A percentile compares a stretch with the other conserved stretches of the same genome.
Evolutionary conservation across 92 coral and sea anemone species (phyloP).

Genomic region (Metridium senile): DNA sequence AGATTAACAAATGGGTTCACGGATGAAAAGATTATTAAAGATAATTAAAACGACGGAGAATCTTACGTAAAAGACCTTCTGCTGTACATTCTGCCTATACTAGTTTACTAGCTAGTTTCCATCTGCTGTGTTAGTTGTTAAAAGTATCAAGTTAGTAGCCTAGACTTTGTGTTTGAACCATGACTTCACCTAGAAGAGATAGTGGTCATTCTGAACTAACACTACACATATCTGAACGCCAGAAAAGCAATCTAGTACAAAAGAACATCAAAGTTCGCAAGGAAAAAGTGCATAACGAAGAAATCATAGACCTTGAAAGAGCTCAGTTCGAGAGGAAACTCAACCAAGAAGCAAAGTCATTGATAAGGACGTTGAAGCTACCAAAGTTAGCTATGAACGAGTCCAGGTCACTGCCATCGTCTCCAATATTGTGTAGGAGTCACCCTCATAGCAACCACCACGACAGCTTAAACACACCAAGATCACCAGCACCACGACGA

Average conservation of each 20-base stretch:
- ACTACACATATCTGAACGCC: constrained; percentile 1
- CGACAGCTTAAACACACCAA: not conserved
- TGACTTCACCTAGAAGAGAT: not conserved
- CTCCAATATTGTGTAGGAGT: not conserved
- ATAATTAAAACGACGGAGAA: not conserved
- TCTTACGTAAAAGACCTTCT: no score
- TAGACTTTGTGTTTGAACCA: not conserved
- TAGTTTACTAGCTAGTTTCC: no score
- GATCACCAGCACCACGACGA: not conserved
- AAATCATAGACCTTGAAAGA: constrained; percentile 29
- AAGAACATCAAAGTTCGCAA: constrained; percentile 22
- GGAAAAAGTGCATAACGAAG: constrained; percentile 12
- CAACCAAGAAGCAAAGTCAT: constrained; percentile 47
- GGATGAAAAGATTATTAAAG: not conserved
- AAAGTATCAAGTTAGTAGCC: no score
- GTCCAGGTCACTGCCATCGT: constrained; percentile 4
- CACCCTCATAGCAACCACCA: not conserved
- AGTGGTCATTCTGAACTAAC: not conserved
- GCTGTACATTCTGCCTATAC: no score
- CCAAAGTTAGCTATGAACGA: not conserved
- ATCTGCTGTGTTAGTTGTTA: no score
- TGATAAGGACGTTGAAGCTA: not conserved
- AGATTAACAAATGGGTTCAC: not conserved
- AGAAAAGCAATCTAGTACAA: constrained; percentile 2
- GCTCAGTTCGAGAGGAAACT: constrained; percentile 43